Base-by-base conservation (phyloP, 2,113 vertebrate species). In the Sclerurus mexicanus region DNA sequence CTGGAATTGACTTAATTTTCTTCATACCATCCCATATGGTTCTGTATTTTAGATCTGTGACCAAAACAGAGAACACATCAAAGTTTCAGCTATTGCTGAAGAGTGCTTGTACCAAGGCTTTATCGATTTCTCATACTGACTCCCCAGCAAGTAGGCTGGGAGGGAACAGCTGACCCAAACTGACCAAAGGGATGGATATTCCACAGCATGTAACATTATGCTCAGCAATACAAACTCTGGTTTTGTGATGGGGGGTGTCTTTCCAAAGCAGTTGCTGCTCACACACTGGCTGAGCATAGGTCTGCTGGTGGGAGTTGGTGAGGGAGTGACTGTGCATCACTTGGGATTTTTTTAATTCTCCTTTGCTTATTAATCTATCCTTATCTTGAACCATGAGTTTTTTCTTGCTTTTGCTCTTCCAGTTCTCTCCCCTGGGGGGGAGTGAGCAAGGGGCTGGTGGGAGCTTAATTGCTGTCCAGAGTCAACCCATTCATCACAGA, bases 361-460 rank as follows among this genome's bases (percentile, higher is more conserved):
- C 50, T 71, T 90, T 30, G 2, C 50, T 85, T 66, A 40, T 77
- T 50, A 77, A 56, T 31, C n/a, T 58, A 25, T 12, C 8, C 14
- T 78, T 35, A 30, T 39, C 53, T 73, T 24, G 9, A 62, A 7
- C 21, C 39, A 12, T 27, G 30, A 55, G 9, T 15, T 35, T 71
- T 14, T 47, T 42, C 59, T 55, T 55, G 19, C 40, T 62, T 82
- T 40, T 67, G 24, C 16, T 66, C 40, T 85, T 88, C 47, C 24
- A 60, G 0, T 66, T 87, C 24, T 81, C 33, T 69, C 9, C 20
- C 15, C 18, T 0, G 0, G 12, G 10, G 35, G 13, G 15, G 7
- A 52, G 58, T 24, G 4, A 66, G 10, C 0, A 0, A 87, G 58
- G 31, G 22, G 18, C 20, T 47, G 20, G 21, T 30, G 16, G 25